Evolutionary conservation across 2,797 vertebrate genomes (phyloP).

Genomic region (Lutjanus campechanus): DNA sequence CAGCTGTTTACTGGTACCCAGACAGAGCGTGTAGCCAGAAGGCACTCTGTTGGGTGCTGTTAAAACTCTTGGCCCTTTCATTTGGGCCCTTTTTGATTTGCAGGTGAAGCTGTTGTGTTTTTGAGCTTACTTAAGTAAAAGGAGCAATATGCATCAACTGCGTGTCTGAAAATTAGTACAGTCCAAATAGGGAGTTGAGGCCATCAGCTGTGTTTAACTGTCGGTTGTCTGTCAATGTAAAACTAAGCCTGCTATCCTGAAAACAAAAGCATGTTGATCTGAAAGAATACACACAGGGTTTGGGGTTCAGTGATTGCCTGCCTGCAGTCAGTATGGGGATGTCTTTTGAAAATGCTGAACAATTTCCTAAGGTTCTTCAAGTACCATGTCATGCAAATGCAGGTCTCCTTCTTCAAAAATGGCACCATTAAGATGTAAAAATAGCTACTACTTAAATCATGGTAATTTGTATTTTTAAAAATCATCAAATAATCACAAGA

Average conservation of each 20-base stretch:
- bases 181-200: too few relatives aligned
- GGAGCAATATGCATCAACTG: too few relatives aligned
- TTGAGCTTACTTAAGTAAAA: slow-evolving; percentile 17
- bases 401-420: slow-evolving; percentile 9
- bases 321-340: not conserved
- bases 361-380: not conserved
- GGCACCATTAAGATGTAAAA: slow-evolving; percentile 33
- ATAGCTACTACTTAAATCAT: slow-evolving; percentile 24
- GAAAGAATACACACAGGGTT: too few relatives aligned
- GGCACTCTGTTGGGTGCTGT: slow-evolving; percentile 67
- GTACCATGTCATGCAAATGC: not conserved
- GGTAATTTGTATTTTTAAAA: slow-evolving; percentile 55
- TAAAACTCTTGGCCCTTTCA: slow-evolving; percentile 65
- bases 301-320: too few relatives aligned
- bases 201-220: too few relatives aligned
- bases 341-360: not conserved
- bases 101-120: slow-evolving; percentile 35
- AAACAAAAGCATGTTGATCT: too few relatives aligned
- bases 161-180: too few relatives aligned
- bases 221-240: too few relatives aligned
- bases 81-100: slow-evolving; percentile 49
- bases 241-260: too few relatives aligned
- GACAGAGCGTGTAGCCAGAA: slow-evolving; percentile 73
- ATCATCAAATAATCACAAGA: slow-evolving; percentile 57
- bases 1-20: slow-evolving; percentile 81